phyloP scores from a whole-genome alignment of 92 coral and sea anemone species.

The Metridium senile region DNA sequence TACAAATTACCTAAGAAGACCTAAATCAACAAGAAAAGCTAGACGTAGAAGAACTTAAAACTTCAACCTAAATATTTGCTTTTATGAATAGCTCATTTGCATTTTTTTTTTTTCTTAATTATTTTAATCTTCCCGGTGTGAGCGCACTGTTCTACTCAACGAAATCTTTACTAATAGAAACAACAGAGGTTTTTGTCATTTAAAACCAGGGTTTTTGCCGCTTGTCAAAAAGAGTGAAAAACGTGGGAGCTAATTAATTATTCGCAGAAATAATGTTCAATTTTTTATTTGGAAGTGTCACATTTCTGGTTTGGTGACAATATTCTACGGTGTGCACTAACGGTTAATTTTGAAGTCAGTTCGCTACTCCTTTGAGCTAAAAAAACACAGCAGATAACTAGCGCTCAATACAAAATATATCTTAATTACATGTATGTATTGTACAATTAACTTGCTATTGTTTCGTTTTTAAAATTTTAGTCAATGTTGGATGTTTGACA shows the following conservation, averaged over 20 bases:
- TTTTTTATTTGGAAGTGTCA: conserved; percentile 2
- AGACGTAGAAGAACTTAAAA: background rate
- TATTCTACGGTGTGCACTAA: background rate
- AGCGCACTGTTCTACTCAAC: background rate
- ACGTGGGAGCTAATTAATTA: conserved; percentile 7
- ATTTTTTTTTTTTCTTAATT: background rate
- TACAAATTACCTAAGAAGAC: background rate
- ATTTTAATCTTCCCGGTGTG: background rate
- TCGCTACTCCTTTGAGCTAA: background rate
- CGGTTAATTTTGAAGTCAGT: background rate
- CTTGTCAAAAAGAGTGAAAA: background rate
- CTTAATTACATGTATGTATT: background rate
- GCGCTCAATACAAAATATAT: background rate
- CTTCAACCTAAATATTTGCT: conserved; percentile 2
- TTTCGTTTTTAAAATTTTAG: background rate
- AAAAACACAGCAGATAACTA: background rate
- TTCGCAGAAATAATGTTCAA: conserved; percentile 11
- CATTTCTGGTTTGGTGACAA: no score
- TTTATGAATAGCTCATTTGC: background rate
- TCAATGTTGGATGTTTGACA: background rate
- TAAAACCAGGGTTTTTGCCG: background rate
- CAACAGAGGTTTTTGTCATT: background rate
- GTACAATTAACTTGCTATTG: background rate
- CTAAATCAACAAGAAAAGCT: background rate
- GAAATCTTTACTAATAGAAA: background rate